Conservation (phyloP, 2,797 vertebrate genomes). For the Columba guinea region DNA sequence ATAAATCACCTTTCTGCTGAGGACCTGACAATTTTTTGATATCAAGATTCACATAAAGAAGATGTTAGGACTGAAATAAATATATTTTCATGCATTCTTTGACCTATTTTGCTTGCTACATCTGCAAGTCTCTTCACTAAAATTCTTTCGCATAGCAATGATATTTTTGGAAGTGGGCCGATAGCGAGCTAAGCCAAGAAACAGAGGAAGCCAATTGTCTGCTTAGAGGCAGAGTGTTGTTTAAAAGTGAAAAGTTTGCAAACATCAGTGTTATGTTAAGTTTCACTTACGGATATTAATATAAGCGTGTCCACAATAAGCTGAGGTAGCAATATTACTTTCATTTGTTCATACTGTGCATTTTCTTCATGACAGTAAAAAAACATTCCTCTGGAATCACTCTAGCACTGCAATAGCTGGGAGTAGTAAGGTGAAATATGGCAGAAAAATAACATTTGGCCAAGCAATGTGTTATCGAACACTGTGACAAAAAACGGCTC, state of each 20-base stretch:
- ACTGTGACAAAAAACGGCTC: background rate
- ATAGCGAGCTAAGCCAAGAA: background rate
- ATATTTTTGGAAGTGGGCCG: background rate
- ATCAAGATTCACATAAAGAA: background rate
- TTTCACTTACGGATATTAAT: background rate
- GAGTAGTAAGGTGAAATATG: background rate
- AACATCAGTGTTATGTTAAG: background rate
- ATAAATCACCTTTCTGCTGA: background rate
- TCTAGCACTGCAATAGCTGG: background rate
- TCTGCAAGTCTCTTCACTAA: background rate
- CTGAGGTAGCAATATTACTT: background rate
- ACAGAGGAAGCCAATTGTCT: background rate
- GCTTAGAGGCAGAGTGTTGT: background rate
- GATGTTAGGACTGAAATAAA: background rate
- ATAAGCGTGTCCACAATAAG: background rate
- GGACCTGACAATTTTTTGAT: background rate
- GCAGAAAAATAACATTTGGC: background rate
- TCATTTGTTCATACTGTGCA: background rate
- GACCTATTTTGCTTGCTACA: background rate
- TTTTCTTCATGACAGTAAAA: background rate
- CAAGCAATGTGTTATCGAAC: background rate
- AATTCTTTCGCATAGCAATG: background rate
- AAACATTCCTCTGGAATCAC: background rate
- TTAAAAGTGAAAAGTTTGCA: background rate
- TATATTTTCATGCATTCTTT: background rate